Conservation (phyloP, 2,113 vertebrate genomes). For the Polypterus bichir region DNA sequence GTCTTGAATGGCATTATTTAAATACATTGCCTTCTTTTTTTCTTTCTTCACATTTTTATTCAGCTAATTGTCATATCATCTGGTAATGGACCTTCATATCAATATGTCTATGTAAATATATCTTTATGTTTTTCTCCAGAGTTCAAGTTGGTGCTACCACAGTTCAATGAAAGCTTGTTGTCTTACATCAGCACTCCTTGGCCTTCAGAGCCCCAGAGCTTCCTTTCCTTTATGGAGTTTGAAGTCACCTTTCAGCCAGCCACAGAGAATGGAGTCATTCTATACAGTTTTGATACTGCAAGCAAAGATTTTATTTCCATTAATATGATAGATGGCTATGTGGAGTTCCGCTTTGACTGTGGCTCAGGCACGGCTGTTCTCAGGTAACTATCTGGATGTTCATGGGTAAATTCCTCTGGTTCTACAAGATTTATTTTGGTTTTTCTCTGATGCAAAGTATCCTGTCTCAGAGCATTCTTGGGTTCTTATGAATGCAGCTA, state of each 20-base stretch:
- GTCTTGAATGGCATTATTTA: no score
- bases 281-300: conserved; percentile 78
- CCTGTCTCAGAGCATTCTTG: no score
- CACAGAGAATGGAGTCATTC: conserved; percentile 57
- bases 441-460: background rate
- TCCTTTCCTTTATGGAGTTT: conserved; percentile 90
- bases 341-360: conserved; percentile 93
- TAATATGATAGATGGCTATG: conserved; percentile 56
- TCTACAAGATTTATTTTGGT: background rate
- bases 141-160: conserved; percentile 67
- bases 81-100: no score
- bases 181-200: conserved; percentile 74
- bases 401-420: no score
- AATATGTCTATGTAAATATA: no score
- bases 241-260: conserved; percentile 74
- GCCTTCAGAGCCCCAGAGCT: conserved; percentile 73
- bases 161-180: conserved; percentile 69
- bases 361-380: conserved; percentile 78
- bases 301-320: conserved; percentile 85
- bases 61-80: no score
- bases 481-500: no score
- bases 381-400: conserved; percentile 46
- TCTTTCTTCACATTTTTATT: no score
- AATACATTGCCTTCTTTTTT: no score
- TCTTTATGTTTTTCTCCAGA: conserved; percentile 42